Evolutionary conservation across 2,888 invertebrate species (phyloP).

Genomic region (Tethea ocularis): DNA sequence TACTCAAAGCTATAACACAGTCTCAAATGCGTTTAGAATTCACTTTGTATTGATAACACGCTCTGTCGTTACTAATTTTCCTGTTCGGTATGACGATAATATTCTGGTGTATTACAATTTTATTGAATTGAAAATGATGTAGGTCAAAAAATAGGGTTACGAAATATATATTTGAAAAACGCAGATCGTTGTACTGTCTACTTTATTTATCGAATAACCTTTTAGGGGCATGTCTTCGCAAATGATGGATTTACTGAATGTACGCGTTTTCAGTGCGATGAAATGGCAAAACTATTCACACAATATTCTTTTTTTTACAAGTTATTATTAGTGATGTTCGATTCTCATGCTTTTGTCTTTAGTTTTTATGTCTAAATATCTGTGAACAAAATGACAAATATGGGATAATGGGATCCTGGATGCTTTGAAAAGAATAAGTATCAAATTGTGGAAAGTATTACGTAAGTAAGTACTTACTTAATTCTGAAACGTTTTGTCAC

Average conservation of each 20-base stretch:
- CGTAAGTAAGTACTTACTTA: no score
- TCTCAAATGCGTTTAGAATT: background rate
- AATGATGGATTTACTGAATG: background rate
- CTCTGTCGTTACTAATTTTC: background rate
- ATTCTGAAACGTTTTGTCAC: no score
- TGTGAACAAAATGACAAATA: no score
- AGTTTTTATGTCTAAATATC: background rate
- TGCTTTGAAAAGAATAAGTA: background rate
- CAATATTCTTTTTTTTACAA: background rate
- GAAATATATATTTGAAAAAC: background rate
- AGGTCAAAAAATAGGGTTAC: background rate
- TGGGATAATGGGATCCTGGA: background rate
- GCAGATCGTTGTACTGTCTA: background rate
- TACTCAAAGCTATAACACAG: background rate
- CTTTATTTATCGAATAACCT: background rate
- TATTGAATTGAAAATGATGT: background rate
- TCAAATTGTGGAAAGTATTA: no score
- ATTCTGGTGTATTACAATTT: background rate
- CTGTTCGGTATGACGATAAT: background rate
- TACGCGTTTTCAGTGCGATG: background rate
- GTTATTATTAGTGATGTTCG: background rate
- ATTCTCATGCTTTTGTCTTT: background rate
- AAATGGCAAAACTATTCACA: background rate
- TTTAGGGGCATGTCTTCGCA: background rate
- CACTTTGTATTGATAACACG: conserved; percentile 1